Evolutionary conservation across 2,113 vertebrate genomes (phyloP).

Genomic region (Zeus faber): DNA sequence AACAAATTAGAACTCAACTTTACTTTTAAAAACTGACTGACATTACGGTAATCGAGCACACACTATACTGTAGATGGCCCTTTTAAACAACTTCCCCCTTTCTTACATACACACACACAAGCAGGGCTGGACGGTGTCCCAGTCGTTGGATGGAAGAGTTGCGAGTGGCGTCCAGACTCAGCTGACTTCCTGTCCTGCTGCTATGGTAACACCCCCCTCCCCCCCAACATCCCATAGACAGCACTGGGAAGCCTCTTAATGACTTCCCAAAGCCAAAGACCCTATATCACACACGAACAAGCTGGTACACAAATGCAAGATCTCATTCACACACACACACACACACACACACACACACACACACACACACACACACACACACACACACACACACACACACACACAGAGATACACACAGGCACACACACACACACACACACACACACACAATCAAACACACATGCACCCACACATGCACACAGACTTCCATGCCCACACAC

Average conservation of each 20-base stretch:
- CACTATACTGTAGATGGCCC: too few relatives aligned
- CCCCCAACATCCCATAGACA: constrained; percentile 43
- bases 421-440: constrained; percentile 3
- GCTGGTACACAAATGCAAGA: neutral
- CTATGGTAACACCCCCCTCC: constrained; percentile 44
- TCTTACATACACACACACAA: constrained; percentile 19
- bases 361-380: constrained; percentile 1
- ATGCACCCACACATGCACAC: constrained; percentile 17
- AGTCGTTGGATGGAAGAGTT: constrained; percentile 48
- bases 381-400: constrained; percentile 17
- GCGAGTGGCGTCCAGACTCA: constrained; percentile 14
- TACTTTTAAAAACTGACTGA: too few relatives aligned
- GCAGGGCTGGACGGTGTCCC: constrained; percentile 30
- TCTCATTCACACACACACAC: constrained; percentile 9
- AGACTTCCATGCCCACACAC: constrained; percentile 15
- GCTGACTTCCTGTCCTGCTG: constrained; percentile 37
- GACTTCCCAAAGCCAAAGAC: constrained; percentile 56
- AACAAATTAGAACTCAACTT: too few relatives aligned
- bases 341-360: constrained; percentile 11
- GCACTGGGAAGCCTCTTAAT: constrained; percentile 67
- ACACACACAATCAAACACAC: constrained; percentile 20
- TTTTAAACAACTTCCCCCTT: too few relatives aligned
- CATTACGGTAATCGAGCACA: too few relatives aligned
- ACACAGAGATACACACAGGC: constrained; percentile 9
- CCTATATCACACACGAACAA: constrained; percentile 38